A percentile compares a stretch with the other conserved stretches of the same genome.
phyloP scores from a whole-genome alignment of 1,140 invertebrate species.

The Dryas iulia region DNA sequence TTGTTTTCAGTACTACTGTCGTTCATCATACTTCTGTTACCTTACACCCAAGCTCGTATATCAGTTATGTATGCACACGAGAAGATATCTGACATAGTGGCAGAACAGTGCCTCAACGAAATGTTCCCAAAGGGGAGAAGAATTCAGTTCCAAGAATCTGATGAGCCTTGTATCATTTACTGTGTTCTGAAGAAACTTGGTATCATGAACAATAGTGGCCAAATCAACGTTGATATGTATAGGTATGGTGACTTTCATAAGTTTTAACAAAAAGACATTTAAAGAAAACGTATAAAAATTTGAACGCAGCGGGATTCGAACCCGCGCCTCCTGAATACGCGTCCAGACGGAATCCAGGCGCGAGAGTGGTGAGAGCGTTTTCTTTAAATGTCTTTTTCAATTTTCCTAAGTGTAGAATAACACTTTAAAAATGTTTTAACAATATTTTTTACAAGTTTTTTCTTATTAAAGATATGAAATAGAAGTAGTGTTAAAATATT shows the following conservation, averaged over 20 bases:
- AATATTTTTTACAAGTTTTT: background rate
- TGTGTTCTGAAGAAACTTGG: slow-evolving; percentile 68
- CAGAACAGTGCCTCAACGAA: slow-evolving; percentile 57
- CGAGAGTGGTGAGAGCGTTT: too few relatives aligned
- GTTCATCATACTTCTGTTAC: slow-evolving; percentile 32
- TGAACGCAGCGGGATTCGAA: too few relatives aligned
- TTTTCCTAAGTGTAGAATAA: too few relatives aligned
- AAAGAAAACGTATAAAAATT: too few relatives aligned
- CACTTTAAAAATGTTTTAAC: too few relatives aligned
- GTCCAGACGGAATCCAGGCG: too few relatives aligned
- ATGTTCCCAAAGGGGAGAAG: slow-evolving; percentile 58
- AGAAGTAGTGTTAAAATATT: too few relatives aligned
- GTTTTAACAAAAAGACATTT: background rate
- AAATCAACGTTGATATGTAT: slow-evolving; percentile 61
- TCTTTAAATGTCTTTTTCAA: too few relatives aligned
- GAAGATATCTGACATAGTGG: slow-evolving; percentile 56
- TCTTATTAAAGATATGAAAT: too few relatives aligned
- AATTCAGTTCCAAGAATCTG: slow-evolving; percentile 59
- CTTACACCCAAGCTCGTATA: slow-evolving; percentile 43
- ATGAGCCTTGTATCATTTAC: slow-evolving; percentile 67
- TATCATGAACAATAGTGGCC: slow-evolving; percentile 58
- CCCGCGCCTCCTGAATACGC: too few relatives aligned
- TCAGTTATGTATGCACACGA: slow-evolving; percentile 73
- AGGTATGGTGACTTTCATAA: slow-evolving; percentile 35
- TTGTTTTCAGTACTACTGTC: slow-evolving; percentile 43